A percentile compares a stretch with the other conserved stretches of the same genome.
Evolutionary conservation across 2,888 invertebrate genomes (phyloP).

Genomic region (Nysson spinosus): DNA sequence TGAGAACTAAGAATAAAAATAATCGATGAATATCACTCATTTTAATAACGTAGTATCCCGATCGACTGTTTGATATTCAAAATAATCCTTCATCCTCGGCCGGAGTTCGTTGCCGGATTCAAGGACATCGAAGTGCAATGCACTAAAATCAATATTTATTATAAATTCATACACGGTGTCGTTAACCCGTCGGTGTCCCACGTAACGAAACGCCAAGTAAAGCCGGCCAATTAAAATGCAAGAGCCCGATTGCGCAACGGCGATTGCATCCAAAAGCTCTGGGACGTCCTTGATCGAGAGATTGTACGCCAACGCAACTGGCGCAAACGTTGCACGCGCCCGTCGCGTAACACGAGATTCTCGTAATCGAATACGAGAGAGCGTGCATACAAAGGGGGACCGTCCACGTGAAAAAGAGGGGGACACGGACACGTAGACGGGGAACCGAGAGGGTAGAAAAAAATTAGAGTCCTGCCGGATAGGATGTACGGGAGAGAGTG

Average conservation of each 20-base stretch:
- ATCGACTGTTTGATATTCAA: no score
- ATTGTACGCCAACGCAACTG: conserved; percentile 22
- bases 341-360: conserved; percentile 57
- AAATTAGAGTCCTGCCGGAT: conserved; percentile 22
- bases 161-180: no score
- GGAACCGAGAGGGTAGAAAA: conserved; percentile 44
- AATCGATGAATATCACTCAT: no score
- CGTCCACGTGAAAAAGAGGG: no score
- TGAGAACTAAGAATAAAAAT: no score
- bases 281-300: conserved; percentile 14
- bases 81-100: no score
- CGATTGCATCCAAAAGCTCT: neutral
- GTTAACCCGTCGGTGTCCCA: neutral
- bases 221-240: conserved; percentile 20
- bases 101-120: no score
- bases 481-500: conserved; percentile 36
- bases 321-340: conserved; percentile 55
- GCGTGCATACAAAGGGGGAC: conserved; percentile 45
- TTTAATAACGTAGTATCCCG: no score
- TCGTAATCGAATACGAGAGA: conserved; percentile 64
- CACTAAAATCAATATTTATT: no score
- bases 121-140: no score
- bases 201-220: neutral
- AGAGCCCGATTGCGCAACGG: neutral
- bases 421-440: conserved; percentile 35